phyloP scores from a whole-genome alignment of 37 sponge, comb jelly and placozoan species.

The Tethya wilhelma region DNA sequence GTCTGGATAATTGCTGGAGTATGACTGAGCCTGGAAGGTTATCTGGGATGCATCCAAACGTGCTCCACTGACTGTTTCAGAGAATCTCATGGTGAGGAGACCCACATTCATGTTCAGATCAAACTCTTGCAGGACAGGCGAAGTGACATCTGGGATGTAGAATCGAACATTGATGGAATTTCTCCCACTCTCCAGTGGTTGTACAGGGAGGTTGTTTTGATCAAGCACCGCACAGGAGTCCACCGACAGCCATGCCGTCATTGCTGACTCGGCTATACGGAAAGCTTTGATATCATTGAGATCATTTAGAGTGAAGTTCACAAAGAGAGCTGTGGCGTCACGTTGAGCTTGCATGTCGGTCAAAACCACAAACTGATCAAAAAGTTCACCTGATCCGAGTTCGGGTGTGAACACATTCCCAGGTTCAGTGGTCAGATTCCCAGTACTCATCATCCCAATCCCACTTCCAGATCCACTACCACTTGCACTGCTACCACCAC shows the following conservation, averaged over 20 bases:
- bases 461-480: constrained; percentile 27
- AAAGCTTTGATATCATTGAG: constrained; percentile 74
- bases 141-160: constrained; percentile 59
- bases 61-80: constrained; percentile 73
- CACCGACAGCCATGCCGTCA: constrained; percentile 60
- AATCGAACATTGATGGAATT: constrained; percentile 53
- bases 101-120: constrained; percentile 78
- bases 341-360: constrained; percentile 24
- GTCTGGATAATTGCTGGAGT: background rate
- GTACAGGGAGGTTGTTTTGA: constrained; percentile 40
- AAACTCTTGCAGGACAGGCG: constrained; percentile 67
- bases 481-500: background rate
- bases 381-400: background rate
- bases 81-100: constrained; percentile 60
- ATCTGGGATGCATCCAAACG: constrained; percentile 47
- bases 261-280: constrained; percentile 34
- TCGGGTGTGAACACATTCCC: constrained; percentile 15
- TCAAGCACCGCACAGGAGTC: constrained; percentile 73
- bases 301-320: constrained; percentile 72
- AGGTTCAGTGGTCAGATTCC: constrained; percentile 7
- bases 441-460: constrained; percentile 12
- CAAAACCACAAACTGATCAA: constrained; percentile 59
- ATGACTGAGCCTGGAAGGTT: constrained; percentile 49
- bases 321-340: constrained; percentile 71
- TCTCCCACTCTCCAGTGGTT: constrained; percentile 53